A percentile compares a stretch with the other conserved stretches of the same genome.
Conservation (phyloP, 2,113 vertebrate species). For the Amphiprion ocellaris region DNA sequence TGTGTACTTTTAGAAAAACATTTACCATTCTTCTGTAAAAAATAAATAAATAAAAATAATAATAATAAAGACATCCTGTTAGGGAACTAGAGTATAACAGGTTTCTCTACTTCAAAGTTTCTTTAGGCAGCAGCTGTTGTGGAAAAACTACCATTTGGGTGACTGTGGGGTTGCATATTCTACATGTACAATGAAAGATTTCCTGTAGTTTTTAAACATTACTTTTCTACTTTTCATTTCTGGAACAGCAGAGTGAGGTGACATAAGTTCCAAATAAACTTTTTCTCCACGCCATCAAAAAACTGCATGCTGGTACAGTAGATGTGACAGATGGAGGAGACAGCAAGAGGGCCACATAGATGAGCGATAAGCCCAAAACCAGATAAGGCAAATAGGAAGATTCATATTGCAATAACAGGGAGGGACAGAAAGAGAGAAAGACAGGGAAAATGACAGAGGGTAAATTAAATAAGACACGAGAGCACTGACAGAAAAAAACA, state of each 20-base stretch:
- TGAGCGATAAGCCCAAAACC: constrained; percentile 49
- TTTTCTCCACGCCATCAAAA: constrained; percentile 23
- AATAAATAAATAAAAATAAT: not conserved
- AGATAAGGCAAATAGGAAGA: constrained; percentile 46
- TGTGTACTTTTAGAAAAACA: constrained; percentile 12
- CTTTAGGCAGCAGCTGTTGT: constrained; percentile 11
- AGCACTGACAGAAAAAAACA: constrained; percentile 4
- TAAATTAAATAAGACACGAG: constrained; percentile 25
- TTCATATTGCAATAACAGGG: constrained; percentile 21
- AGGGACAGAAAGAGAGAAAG: not conserved
- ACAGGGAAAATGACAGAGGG: not conserved
- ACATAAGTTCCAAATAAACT: constrained; percentile 7
- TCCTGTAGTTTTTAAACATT: constrained; percentile 7
- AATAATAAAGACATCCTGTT: not conserved
- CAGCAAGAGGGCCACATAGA: constrained; percentile 37
- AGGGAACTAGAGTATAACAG: not conserved
- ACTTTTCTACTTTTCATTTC: not conserved
- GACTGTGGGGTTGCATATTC: not conserved
- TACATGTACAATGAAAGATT: not conserved
- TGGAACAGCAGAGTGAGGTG: constrained; percentile 23
- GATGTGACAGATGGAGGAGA: constrained; percentile 55
- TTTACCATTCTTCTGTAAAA: not conserved
- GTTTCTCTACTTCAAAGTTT: constrained; percentile 11
- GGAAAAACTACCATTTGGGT: not conserved
- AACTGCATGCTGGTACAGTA: constrained; percentile 52